phyloP scores from a whole-genome alignment of 2,113 vertebrate genomes.

The Procavia capensis region DNA sequence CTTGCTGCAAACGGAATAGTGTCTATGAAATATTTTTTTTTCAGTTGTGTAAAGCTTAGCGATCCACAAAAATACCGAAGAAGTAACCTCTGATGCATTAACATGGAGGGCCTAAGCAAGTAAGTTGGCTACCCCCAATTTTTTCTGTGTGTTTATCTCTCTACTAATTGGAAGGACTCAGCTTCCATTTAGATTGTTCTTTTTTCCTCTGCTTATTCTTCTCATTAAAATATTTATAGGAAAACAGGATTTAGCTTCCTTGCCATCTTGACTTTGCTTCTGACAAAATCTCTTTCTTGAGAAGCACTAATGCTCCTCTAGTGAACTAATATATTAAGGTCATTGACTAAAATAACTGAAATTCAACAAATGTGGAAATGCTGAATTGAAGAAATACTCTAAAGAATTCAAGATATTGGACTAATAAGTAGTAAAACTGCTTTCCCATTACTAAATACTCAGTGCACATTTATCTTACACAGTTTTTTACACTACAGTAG shows the following conservation, averaged over 20 bases:
- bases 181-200: neutral
- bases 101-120: neutral
- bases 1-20: neutral
- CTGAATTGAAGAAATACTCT: neutral
- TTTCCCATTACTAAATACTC: neutral
- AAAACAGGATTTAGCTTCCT: neutral
- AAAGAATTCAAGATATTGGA: neutral
- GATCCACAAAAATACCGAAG: slow-evolving; percentile 1
- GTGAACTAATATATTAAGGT: neutral
- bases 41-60: neutral
- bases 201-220: neutral
- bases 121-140: neutral
- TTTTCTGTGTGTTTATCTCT: slow-evolving; percentile 8
- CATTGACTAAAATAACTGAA: slow-evolving; percentile 41
- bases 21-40: neutral
- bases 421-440: slow-evolving; percentile 31
- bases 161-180: slow-evolving; percentile 32
- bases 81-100: neutral
- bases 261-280: slow-evolving; percentile 15
- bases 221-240: slow-evolving; percentile 36
- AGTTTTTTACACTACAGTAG: slow-evolving; percentile 2
- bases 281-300: slow-evolving; percentile 24
- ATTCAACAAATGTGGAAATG: slow-evolving; percentile 40
- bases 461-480: neutral
- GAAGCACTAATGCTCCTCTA: neutral